These are phyloP conservation scores for Oncorhynchus nerka DNA, from an alignment of 2,113 vertebrate genomes.

Conservation along the genomic window DNA sequence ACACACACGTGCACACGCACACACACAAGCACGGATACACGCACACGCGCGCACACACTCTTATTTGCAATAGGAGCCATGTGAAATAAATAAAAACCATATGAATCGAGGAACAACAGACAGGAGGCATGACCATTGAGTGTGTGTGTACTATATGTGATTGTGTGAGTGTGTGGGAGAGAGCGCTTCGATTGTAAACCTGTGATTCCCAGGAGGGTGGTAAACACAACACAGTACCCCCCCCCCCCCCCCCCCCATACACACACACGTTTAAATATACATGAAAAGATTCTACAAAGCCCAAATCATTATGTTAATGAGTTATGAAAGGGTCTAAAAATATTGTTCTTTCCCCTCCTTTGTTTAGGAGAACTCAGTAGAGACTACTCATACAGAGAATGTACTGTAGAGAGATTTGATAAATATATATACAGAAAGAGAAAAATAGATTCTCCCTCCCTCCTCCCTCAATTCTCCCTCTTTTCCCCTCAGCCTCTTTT, in stretches of 20 bases:
- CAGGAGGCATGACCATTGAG: conserved; percentile 53
- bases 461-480: not conserved
- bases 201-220: conserved; percentile 44
- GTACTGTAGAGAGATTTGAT: not conserved
- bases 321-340: conserved; percentile 72
- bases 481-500: not conserved
- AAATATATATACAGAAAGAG: not conserved
- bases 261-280: conserved; percentile 56
- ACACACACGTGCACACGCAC: not conserved
- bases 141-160: conserved; percentile 31
- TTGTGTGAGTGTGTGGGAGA: conserved; percentile 10
- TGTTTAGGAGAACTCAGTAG: conserved; percentile 60
- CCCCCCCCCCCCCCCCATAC: conserved; percentile 44
- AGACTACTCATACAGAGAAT: conserved; percentile 33
- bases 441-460: conserved; percentile 14
- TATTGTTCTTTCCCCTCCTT: conserved; percentile 54
- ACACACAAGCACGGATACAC: not conserved
- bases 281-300: conserved; percentile 65
- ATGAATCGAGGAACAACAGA: conserved; percentile 73
- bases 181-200: conserved; percentile 39
- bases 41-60: not conserved
- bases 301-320: conserved; percentile 71
- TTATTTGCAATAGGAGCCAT: conserved; percentile 69
- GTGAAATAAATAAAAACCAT: conserved; percentile 74
- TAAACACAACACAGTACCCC: conserved; percentile 40